A percentile compares a stretch with the other conserved stretches of the same genome.
These are phyloP conservation scores for Mus musculus DNA, from an alignment of 2,113 vertebrate genomes.

Conservation along the genomic window DNA sequence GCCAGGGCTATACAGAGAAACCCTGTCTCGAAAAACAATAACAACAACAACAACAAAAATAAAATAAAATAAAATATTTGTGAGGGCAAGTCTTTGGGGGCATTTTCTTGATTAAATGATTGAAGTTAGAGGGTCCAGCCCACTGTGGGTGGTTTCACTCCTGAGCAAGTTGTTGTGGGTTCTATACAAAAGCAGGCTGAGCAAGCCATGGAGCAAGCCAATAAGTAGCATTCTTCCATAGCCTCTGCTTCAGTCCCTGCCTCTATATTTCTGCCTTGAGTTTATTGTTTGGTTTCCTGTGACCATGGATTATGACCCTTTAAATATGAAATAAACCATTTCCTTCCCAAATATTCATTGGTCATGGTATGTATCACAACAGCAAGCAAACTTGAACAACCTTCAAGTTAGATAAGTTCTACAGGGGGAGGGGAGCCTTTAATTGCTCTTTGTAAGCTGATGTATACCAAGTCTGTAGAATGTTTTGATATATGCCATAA, in stretches of 20 bases:
- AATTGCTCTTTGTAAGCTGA: conserved; percentile 48
- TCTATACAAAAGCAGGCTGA: not conserved
- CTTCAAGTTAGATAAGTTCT: not conserved
- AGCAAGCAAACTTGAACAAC: not conserved
- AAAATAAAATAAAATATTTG: too few relatives aligned
- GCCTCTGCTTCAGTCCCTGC: not conserved
- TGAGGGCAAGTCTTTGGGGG: not conserved
- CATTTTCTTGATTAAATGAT: not conserved
- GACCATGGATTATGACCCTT: not conserved
- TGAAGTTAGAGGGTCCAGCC: not conserved
- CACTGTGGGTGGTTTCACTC: not conserved
- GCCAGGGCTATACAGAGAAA: too few relatives aligned
- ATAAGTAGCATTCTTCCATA: not conserved
- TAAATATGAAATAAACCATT: not conserved
- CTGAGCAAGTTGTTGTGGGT: not conserved
- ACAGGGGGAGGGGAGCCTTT: not conserved
- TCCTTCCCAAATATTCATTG: not conserved
- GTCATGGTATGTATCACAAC: not conserved
- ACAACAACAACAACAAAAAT: too few relatives aligned
- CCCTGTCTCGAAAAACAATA: too few relatives aligned
- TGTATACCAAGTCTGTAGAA: not conserved
- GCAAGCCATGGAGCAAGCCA: not conserved
- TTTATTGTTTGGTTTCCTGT: not conserved
- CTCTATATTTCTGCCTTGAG: not conserved
- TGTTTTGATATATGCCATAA: not conserved